Percentiles rank a stretch among this genome's conserved stretches.
phyloP scores from a whole-genome alignment of 2,888 invertebrate species.

The Steromphala cineraria region DNA sequence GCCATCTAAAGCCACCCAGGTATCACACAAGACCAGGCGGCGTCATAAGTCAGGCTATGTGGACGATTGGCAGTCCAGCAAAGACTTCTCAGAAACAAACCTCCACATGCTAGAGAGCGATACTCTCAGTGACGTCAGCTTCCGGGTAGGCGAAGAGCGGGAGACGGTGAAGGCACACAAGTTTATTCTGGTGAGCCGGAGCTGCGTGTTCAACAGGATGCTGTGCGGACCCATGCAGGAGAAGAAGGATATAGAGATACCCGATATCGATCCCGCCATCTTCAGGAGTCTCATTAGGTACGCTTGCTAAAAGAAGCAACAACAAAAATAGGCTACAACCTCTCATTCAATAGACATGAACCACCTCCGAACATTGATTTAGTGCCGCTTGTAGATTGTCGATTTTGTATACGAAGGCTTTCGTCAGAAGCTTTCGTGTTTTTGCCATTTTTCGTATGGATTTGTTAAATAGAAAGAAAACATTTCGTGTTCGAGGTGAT shows the following conservation, averaged over 20 bases:
- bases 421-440: too few species aligned
- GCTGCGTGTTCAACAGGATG: slow-evolving; percentile 54
- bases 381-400: too few species aligned
- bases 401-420: too few species aligned
- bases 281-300: slow-evolving; percentile 46
- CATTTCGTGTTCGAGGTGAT: too few species aligned
- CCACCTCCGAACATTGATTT: too few species aligned
- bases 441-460: too few species aligned
- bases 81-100: slow-evolving; percentile 37
- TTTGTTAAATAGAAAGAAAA: too few species aligned
- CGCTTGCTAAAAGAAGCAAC: too few species aligned
- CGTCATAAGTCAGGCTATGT: slow-evolving; percentile 8
- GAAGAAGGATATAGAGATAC: slow-evolving; percentile 20
- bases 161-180: slow-evolving; percentile 40
- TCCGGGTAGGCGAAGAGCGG: slow-evolving; percentile 43
- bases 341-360: too few species aligned
- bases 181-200: slow-evolving; percentile 49
- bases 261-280: slow-evolving; percentile 40
- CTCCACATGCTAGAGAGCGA: slow-evolving; percentile 44
- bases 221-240: slow-evolving; percentile 46
- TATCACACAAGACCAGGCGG: not conserved
- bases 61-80: not conserved
- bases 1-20: slow-evolving; percentile 1
- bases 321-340: too few species aligned
- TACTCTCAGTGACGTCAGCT: slow-evolving; percentile 46